Evolutionary conservation across 1,140 invertebrate species (phyloP), one percentile per base, ranked within the genome.

Genomic region (Neodiprion fabricii): DNA sequence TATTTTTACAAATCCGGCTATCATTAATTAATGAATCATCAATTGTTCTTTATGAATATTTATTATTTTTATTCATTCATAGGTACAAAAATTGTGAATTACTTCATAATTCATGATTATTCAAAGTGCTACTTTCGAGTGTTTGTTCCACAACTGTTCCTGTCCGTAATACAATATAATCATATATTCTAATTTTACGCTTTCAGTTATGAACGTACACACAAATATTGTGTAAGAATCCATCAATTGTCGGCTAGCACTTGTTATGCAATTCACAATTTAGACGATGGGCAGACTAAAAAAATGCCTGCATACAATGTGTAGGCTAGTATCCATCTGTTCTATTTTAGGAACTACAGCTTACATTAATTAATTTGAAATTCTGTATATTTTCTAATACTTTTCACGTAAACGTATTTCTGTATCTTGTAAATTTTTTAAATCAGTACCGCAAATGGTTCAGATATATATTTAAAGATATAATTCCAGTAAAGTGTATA

Each of bases 101-200:
- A 23, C 67, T 69, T 12, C 7, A 11, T 47, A 69, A 47, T 69
- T 69, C 67, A 69, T 69, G 11, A 61, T 9, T 61, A 61, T 61
- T 61, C 11, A 17, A 61, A 61, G 53, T 9, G n/a, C 9, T 69
- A 69, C 21, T 69, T 69, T 69, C 17, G 21, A 69, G 67, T 69
- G 67, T 69, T 69, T 47, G 17, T 23, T 69, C 23, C 67, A 69
- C 67, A 69, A 69, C 67, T 69, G 67, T 69, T 23, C 40, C 40
- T 47, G 40, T 14, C 40, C 11, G 12, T 47, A 69, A 69, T 69
- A 69, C 23, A 7, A 47, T 11, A 10, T 21, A 23, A 69, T 69
- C 21, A 47, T 23, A 69, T 47, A 9, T 61, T 61, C 53, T n/a
- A 61, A 11, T 61, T 61, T 61, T 61, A 61, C 7, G 53, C 53